Percentiles rank a stretch among this genome's conserved stretches.
These are phyloP conservation scores for Pentalonia nigronervosa DNA, from an alignment of 1,140 invertebrate genomes.

Conservation along the genomic window DNA sequence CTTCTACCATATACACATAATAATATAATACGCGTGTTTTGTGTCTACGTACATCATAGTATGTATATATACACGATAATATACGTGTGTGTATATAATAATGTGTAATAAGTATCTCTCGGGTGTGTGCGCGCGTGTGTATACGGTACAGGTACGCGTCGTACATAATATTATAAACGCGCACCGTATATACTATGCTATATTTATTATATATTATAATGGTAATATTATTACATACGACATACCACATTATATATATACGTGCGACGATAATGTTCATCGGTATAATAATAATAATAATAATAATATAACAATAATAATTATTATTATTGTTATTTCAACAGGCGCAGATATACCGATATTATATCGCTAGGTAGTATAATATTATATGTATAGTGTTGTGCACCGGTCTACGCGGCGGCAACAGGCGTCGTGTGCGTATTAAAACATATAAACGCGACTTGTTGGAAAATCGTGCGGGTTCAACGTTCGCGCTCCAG, in stretches of 20 bases:
- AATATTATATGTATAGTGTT: background rate
- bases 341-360: background rate
- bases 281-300: constrained; percentile 25
- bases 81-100: background rate
- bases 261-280: constrained; percentile 24
- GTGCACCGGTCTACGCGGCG: background rate
- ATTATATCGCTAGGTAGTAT: background rate
- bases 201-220: background rate
- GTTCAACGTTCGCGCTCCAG: constrained; percentile 14
- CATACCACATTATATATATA: background rate
- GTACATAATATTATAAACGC: constrained; percentile 1
- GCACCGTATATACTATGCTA: background rate
- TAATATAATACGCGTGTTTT: background rate
- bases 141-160: background rate
- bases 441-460: background rate
- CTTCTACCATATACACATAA: background rate
- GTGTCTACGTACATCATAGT: background rate
- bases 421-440: background rate
- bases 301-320: constrained; percentile 9
- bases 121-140: background rate
- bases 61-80: background rate
- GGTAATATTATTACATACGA: background rate
- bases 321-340: constrained; percentile 32
- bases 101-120: background rate
- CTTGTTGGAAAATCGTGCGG: constrained; percentile 33